phyloP scores from a whole-genome alignment of 2,113 vertebrate species.

The Python bivittatus region DNA sequence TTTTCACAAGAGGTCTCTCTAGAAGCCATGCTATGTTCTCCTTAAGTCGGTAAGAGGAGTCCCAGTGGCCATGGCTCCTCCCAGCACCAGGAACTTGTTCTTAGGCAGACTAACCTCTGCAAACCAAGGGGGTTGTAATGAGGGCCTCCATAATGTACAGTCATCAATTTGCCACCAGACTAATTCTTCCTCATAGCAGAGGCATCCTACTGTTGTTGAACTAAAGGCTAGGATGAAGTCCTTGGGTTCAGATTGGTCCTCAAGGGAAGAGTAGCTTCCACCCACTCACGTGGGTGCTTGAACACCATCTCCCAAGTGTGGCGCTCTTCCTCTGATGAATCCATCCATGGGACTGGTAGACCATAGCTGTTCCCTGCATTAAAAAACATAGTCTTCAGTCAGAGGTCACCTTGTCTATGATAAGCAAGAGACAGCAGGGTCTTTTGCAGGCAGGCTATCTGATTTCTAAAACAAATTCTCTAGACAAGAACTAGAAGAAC shows the following conservation, averaged over 20 bases:
- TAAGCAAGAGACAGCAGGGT: background rate
- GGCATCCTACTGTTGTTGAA: fast-evolving
- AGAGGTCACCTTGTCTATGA: background rate
- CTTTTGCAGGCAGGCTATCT: background rate
- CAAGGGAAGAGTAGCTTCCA: conserved; percentile 84
- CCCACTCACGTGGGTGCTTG: conserved; percentile 82
- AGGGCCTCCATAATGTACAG: background rate
- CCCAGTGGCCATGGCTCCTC: too few species aligned
- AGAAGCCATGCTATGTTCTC: background rate
- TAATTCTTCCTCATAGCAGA: background rate
- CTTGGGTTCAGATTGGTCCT: conserved; percentile 82
- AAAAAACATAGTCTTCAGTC: fast-evolving
- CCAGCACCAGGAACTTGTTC: too few species aligned
- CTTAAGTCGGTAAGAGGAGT: background rate
- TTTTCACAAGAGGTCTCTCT: background rate
- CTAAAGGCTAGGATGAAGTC: conserved; percentile 23
- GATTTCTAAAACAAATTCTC: background rate
- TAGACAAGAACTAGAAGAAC: background rate
- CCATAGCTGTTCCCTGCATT: conserved; percentile 87
- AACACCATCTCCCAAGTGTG: conserved; percentile 83
- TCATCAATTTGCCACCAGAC: too few species aligned
- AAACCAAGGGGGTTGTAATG: background rate
- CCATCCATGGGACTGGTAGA: conserved; percentile 90
- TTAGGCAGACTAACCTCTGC: background rate
- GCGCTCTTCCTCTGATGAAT: conserved; percentile 88